phyloP scores from a whole-genome alignment of 2,797 vertebrate species.

The Heliangelus exortis region DNA sequence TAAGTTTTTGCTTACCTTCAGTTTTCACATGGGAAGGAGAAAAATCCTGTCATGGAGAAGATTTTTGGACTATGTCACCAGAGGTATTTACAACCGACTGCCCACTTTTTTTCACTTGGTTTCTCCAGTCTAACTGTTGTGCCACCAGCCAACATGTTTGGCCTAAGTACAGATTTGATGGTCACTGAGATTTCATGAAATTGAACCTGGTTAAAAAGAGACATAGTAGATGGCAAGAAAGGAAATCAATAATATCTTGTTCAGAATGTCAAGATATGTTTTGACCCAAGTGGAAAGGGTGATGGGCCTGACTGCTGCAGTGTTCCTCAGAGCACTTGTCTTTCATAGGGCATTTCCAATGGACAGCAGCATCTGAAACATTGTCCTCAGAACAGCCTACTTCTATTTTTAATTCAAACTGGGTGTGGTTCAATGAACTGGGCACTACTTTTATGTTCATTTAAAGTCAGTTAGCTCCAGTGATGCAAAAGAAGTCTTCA shows the following conservation, averaged over 20 bases:
- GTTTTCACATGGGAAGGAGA: not conserved
- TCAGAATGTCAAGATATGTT: not conserved
- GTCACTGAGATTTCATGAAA: not conserved
- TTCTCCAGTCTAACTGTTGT: not conserved
- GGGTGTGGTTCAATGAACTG: not conserved
- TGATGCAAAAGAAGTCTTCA: not conserved
- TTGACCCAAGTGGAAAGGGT: not conserved
- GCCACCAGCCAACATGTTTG: not conserved
- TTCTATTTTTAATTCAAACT: not conserved
- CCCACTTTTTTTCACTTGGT: not conserved
- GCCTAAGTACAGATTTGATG: not conserved
- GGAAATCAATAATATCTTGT: not conserved
- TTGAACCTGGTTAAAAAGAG: not conserved
- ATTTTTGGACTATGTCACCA: not conserved
- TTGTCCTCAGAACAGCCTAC: not conserved
- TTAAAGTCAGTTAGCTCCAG: not conserved
- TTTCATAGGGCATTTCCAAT: not conserved
- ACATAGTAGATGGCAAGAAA: not conserved
- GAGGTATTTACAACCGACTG: not conserved
- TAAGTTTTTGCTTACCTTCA: not conserved
- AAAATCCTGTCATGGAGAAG: not conserved
- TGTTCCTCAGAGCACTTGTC: rapidly evolving
- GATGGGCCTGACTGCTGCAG: rapidly evolving
- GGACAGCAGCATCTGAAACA: not conserved
- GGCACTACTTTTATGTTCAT: not conserved